Conservation (phyloP, 2,797 vertebrate genomes). For the Platyrinchus mystaceus region DNA sequence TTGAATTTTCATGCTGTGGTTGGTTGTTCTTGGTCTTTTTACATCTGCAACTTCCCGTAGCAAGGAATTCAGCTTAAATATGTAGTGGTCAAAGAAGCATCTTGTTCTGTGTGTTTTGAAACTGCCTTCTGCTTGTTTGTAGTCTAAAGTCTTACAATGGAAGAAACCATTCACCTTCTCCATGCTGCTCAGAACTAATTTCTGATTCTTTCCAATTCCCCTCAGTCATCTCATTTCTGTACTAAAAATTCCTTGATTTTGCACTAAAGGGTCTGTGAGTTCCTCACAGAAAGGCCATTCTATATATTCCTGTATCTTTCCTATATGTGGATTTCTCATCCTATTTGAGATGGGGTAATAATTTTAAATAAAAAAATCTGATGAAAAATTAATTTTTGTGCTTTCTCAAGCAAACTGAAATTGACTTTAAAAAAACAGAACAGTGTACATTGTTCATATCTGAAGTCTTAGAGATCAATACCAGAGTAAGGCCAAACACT, state of each 20-base stretch:
- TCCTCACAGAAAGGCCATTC: not conserved
- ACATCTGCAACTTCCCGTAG: not conserved
- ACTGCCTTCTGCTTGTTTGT: not conserved
- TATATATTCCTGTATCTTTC: not conserved
- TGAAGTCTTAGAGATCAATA: not conserved
- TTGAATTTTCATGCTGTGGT: not conserved
- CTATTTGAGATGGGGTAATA: not conserved
- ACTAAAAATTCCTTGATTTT: not conserved
- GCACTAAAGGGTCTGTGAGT: not conserved
- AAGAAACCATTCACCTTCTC: not conserved
- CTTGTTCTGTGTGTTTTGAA: not conserved
- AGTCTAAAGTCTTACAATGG: not conserved
- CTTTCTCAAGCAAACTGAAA: not conserved
- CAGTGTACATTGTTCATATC: not conserved
- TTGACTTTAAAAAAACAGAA: not conserved
- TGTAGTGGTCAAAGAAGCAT: not conserved
- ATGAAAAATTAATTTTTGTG: not conserved
- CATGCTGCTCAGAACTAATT: not conserved
- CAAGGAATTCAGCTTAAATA: not conserved
- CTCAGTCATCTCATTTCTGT: not conserved
- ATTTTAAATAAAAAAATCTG: not conserved
- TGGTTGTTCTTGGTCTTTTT: not conserved
- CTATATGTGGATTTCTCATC: not conserved
- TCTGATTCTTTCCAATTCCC: not conserved
- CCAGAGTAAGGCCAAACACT: not conserved